phyloP scores from a whole-genome alignment of 2,113 vertebrate species.

The Oreocharis arfaki region DNA sequence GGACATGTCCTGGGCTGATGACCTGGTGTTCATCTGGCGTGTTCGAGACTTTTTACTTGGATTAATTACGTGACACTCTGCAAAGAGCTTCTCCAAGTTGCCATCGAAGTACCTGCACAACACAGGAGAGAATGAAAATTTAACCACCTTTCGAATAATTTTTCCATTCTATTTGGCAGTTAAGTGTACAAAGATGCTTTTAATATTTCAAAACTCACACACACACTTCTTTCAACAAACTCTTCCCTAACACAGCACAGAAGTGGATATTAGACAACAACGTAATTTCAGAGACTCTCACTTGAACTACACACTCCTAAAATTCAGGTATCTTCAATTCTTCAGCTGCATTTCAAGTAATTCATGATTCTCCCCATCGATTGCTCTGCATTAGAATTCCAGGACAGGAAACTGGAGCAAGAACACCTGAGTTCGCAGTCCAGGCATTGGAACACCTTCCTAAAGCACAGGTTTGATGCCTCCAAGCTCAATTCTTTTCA shows the following conservation, averaged over 20 bases:
- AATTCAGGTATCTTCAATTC: not conserved
- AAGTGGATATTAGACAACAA: not conserved
- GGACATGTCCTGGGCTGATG: conserved; percentile 98
- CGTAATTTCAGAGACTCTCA: not conserved
- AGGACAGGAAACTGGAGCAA: not conserved
- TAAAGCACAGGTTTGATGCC: not conserved
- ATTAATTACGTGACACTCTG: conserved; percentile 99
- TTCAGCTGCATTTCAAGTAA: not conserved
- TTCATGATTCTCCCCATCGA: not conserved
- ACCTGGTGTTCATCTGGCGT: conserved; percentile 96
- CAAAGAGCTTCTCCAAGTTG: conserved; percentile 98
- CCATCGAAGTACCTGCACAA: conserved; percentile 95
- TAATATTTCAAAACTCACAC: not conserved
- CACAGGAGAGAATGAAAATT: not conserved
- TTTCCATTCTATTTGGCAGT: not conserved
- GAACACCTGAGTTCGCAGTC: not conserved
- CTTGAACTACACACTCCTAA: not conserved
- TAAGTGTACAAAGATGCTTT: not conserved
- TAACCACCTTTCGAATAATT: not conserved
- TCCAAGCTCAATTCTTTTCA: not conserved
- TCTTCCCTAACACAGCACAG: not conserved
- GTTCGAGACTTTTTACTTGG: conserved; percentile 97
- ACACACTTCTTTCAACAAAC: not conserved
- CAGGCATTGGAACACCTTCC: not conserved
- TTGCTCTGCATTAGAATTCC: not conserved